Conservation (phyloP, 2,797 vertebrate species). For the Staurois parvus region DNA sequence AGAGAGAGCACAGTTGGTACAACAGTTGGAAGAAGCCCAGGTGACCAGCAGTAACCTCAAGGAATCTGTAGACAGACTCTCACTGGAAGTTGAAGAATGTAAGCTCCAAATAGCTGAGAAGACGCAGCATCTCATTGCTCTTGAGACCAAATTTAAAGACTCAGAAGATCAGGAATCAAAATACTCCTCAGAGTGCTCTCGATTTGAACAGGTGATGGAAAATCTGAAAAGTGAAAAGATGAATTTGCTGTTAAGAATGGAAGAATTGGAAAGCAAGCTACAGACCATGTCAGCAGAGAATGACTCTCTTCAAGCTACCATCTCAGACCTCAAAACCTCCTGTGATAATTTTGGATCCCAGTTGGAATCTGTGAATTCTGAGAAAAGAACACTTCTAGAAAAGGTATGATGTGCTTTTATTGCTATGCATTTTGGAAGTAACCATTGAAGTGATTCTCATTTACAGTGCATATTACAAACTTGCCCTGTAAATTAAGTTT, state of each 20-base stretch:
- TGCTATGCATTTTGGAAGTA: too few species aligned
- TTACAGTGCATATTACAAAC: not conserved
- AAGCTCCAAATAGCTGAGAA: constrained; percentile 69
- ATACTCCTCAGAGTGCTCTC: constrained; percentile 65
- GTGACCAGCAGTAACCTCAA: constrained; percentile 67
- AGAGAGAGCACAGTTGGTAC: constrained; percentile 70
- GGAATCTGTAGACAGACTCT: constrained; percentile 64
- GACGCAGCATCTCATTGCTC: constrained; percentile 61
- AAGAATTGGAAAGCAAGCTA: constrained; percentile 71
- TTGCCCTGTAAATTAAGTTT: not conserved
- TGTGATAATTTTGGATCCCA: constrained; percentile 72
- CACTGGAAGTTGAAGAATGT: constrained; percentile 66
- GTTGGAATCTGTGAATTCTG: constrained; percentile 69
- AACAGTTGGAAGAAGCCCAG: constrained; percentile 72
- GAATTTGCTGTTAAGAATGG: constrained; percentile 66
- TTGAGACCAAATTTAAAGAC: constrained; percentile 70
- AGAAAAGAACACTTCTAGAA: constrained; percentile 72
- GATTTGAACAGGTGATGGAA: constrained; percentile 66
- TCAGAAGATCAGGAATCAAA: constrained; percentile 50
- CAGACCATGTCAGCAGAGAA: constrained; percentile 65
- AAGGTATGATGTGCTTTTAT: constrained; percentile 75
- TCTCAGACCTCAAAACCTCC: constrained; percentile 72
- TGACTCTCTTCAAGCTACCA: constrained; percentile 62
- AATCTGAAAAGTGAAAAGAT: constrained; percentile 70
- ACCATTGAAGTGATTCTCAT: not conserved